Evolutionary conservation across 35 echinoderm and acorn worm species (phyloP).

Genomic region (Lytechinus variegatus): DNA sequence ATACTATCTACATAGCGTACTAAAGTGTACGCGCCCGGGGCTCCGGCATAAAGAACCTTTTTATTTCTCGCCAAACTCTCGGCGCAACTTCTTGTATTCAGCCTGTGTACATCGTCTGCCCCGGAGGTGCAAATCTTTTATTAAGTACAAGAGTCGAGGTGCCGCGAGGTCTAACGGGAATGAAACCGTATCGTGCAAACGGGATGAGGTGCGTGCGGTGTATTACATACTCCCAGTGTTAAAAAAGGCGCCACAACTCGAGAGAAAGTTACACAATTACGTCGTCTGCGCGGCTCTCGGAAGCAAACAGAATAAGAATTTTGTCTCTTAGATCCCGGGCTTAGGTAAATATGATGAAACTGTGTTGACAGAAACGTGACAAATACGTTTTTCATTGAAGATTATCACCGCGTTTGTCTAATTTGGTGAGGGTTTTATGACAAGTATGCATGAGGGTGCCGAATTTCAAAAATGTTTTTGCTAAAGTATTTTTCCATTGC

Average conservation of each 20-base stretch:
- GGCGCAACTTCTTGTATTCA: not conserved
- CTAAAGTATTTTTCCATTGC: not conserved
- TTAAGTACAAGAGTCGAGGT: slow-evolving; percentile 2
- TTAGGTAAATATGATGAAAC: not conserved
- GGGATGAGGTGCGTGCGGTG: not conserved
- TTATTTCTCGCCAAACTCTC: not conserved
- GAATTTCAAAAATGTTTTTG: not conserved
- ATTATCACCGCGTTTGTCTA: not conserved
- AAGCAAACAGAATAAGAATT: slow-evolving; percentile 13
- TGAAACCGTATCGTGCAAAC: not conserved
- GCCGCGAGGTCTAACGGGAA: not conserved
- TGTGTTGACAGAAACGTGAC: not conserved
- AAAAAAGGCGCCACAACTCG: not conserved
- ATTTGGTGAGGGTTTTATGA: not conserved
- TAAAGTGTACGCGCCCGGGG: slow-evolving; percentile 7
- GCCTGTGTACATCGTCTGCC: not conserved
- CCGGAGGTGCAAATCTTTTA: not conserved
- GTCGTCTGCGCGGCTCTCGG: slow-evolving; percentile 3
- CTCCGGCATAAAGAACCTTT: not conserved
- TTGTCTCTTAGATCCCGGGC: not conserved
- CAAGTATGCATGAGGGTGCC: not conserved
- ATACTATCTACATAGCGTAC: slow-evolving; percentile 11
- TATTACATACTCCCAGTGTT: slow-evolving; percentile 3
- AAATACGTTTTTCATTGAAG: not conserved
- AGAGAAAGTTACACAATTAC: slow-evolving; percentile 19